phyloP scores from a whole-genome alignment of 2,797 vertebrate genomes.

The Danio aesculapii region DNA sequence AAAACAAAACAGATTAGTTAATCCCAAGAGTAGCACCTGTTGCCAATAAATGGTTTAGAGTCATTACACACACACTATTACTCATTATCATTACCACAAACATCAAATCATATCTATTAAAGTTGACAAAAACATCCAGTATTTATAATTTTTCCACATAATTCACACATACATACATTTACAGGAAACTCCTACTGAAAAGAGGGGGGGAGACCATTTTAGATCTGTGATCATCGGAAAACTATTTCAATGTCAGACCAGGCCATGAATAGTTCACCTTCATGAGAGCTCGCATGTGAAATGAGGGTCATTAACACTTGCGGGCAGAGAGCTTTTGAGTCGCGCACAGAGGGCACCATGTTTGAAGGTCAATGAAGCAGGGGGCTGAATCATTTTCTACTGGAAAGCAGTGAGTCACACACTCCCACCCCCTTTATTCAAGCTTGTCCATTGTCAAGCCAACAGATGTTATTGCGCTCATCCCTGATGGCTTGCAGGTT shows the following conservation, averaged over 20 bases:
- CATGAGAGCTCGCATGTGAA: constrained; percentile 9
- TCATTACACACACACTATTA: neutral
- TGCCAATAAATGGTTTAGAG: neutral
- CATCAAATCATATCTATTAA: neutral
- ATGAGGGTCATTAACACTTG: constrained; percentile 13
- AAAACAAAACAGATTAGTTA: neutral
- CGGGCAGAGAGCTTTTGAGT: constrained; percentile 8
- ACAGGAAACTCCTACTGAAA: constrained; percentile 3
- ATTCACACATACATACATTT: neutral
- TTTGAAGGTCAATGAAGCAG: constrained; percentile 59
- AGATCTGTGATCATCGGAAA: neutral
- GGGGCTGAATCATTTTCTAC: constrained; percentile 77
- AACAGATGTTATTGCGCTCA: constrained; percentile 59
- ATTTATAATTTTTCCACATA: neutral
- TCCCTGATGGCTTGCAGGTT: constrained; percentile 58
- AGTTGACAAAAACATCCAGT: neutral
- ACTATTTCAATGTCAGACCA: neutral
- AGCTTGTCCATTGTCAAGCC: constrained; percentile 46
- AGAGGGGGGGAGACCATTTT: neutral
- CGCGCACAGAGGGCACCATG: constrained; percentile 44
- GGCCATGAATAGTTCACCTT: constrained; percentile 40
- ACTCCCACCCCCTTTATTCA: constrained; percentile 54
- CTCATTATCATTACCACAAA: neutral
- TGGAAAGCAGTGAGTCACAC: constrained; percentile 81
- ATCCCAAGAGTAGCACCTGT: neutral